phyloP scores from a whole-genome alignment of 2,113 vertebrate genomes.

The Seriola dumerili region DNA sequence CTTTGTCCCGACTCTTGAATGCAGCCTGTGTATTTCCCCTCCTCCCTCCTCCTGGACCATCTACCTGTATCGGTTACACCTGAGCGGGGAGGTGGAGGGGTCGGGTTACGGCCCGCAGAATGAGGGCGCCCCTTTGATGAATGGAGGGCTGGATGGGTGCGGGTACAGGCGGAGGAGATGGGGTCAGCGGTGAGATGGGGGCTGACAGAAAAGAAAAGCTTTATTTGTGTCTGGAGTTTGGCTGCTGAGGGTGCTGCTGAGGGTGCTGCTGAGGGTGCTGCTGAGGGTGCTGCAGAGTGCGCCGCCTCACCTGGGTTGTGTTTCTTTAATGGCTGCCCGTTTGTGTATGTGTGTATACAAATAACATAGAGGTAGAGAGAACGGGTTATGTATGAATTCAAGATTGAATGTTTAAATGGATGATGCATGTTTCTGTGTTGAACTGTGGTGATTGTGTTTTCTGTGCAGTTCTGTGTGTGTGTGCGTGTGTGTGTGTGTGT shows the following conservation, averaged over 20 bases:
- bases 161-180: conserved; percentile 58
- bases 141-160: conserved; percentile 54
- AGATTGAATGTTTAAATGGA: conserved; percentile 1
- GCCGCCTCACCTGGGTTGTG: conserved; percentile 59
- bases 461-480: neutral
- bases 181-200: conserved; percentile 68
- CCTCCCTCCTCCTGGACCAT: conserved; percentile 47
- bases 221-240: conserved; percentile 75
- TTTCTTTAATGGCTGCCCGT: conserved; percentile 54
- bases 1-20: conserved; percentile 81
- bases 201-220: conserved; percentile 76
- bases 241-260: conserved; percentile 61
- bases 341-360: conserved; percentile 42
- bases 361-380: conserved; percentile 17
- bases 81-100: conserved; percentile 73
- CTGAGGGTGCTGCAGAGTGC: conserved; percentile 58
- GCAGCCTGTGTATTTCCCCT: conserved; percentile 68
- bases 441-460: neutral
- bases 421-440: conserved; percentile 15
- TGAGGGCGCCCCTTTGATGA: conserved; percentile 83
- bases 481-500: neutral
- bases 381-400: neutral
- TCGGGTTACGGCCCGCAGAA: conserved; percentile 78
- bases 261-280: conserved; percentile 29
- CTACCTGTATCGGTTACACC: conserved; percentile 88